These are phyloP conservation scores for Myxocyprinus asiaticus DNA, from an alignment of 2,113 vertebrate species.

Conservation along the genomic window DNA sequence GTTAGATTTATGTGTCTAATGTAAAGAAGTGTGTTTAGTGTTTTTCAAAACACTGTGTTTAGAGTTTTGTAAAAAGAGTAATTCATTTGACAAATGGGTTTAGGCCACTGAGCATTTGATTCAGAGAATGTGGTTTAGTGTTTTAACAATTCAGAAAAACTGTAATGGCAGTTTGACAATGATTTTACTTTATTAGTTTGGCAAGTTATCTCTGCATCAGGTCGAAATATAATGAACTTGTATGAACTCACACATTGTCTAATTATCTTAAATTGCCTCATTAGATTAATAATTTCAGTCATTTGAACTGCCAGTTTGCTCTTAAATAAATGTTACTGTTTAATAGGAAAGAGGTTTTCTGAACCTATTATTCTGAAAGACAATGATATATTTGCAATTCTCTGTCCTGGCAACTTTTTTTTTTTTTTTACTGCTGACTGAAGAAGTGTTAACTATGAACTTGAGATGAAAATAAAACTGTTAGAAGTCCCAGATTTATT, in stretches of 20 bases:
- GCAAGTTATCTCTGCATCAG: background rate
- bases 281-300: background rate
- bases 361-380: background rate
- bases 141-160: too few relatives aligned
- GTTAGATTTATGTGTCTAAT: too few relatives aligned
- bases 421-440: background rate
- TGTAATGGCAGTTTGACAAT: too few relatives aligned
- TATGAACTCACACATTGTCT: background rate
- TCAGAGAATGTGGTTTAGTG: too few relatives aligned
- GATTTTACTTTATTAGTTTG: background rate
- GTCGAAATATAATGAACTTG: background rate
- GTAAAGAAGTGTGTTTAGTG: too few relatives aligned
- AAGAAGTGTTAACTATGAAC: background rate
- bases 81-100: too few relatives aligned
- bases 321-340: too few relatives aligned
- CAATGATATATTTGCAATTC: background rate
- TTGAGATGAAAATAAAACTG: background rate
- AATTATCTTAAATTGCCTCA: background rate
- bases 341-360: too few relatives aligned
- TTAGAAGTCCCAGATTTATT: background rate
- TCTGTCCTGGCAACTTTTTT: constrained; percentile 3
- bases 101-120: too few relatives aligned
- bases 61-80: too few relatives aligned
- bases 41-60: too few relatives aligned
- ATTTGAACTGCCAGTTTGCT: background rate